Evolutionary conservation across 2,888 invertebrate genomes (phyloP).

Genomic region (Melanostoma scalare): DNA sequence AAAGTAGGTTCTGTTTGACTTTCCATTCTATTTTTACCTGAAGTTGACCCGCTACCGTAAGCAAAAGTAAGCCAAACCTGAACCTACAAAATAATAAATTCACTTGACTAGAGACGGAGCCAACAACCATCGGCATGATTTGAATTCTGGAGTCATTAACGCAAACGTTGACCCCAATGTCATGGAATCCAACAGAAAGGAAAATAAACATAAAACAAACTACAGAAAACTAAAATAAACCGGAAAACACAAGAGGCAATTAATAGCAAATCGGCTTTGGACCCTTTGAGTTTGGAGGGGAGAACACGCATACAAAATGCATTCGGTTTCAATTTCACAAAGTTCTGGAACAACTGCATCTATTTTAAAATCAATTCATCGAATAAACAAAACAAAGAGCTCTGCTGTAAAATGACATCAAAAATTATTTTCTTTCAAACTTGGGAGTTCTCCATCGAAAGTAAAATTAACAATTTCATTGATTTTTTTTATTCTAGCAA

Average conservation of each 20-base stretch:
- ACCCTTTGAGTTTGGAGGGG: background rate
- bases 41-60: conserved; percentile 5
- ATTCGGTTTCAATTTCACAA: conserved; percentile 9
- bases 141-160: conserved; percentile 53
- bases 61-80: conserved; percentile 42
- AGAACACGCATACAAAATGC: background rate
- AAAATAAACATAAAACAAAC: conserved; percentile 26
- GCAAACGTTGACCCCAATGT: conserved; percentile 69
- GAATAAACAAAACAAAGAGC: too few species aligned
- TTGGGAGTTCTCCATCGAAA: conserved; percentile 25
- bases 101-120: background rate
- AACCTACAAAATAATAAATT: conserved; percentile 20
- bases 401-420: too few species aligned
- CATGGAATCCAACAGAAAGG: conserved; percentile 32
- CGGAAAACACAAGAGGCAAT: conserved; percentile 10
- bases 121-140: conserved; percentile 21
- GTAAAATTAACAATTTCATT: conserved; percentile 62
- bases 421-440: too few species aligned
- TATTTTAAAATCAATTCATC: conserved; percentile 6
- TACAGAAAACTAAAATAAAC: conserved; percentile 29
- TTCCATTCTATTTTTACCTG: conserved; percentile 27
- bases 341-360: background rate
- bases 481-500: conserved; percentile 33
- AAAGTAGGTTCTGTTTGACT: conserved; percentile 49
- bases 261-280: background rate